phyloP scores from a whole-genome alignment of 1,140 invertebrate genomes.

The Achroia grisella region DNA sequence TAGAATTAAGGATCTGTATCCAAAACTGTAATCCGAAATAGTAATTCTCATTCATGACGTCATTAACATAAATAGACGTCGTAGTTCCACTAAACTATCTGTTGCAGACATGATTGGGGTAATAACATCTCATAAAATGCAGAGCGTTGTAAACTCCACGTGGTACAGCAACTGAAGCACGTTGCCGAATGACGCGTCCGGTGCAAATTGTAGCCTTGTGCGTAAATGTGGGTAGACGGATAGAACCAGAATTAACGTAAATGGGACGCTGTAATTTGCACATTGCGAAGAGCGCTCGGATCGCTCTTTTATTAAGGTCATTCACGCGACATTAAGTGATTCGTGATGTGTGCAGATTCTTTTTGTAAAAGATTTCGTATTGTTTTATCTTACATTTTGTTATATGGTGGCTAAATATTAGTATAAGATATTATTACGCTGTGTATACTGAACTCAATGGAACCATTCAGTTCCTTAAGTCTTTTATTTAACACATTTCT shows the following conservation, averaged over 20 bases:
- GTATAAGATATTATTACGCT: too few species aligned
- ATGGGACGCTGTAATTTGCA: slow-evolving; percentile 34
- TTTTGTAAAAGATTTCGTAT: background rate
- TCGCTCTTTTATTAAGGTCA: slow-evolving; percentile 3
- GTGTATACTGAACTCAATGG: too few species aligned
- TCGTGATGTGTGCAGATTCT: background rate
- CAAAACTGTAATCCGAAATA: too few species aligned
- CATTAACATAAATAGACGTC: too few species aligned
- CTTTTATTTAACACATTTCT: too few species aligned
- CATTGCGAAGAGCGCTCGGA: slow-evolving; percentile 10
- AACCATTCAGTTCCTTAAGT: too few species aligned
- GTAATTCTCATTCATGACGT: too few species aligned
- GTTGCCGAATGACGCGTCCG: slow-evolving; percentile 34
- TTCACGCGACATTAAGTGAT: slow-evolving; percentile 4
- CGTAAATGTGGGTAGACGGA: slow-evolving; percentile 23
- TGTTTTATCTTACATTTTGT: too few species aligned
- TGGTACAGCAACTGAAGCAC: slow-evolving; percentile 22
- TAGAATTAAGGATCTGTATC: too few species aligned
- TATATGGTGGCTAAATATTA: too few species aligned
- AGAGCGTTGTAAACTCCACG: slow-evolving; percentile 49
- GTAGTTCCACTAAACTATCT: slow-evolving; percentile 16
- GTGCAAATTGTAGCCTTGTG: slow-evolving; percentile 46
- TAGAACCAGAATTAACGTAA: slow-evolving; percentile 31
- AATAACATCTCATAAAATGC: slow-evolving; percentile 37
- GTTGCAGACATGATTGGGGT: slow-evolving; percentile 18